A percentile compares a stretch with the other conserved stretches of the same genome.
Evolutionary conservation across 2,797 vertebrate species (phyloP).

Genomic region (Tachyglossus aculeatus): DNA sequence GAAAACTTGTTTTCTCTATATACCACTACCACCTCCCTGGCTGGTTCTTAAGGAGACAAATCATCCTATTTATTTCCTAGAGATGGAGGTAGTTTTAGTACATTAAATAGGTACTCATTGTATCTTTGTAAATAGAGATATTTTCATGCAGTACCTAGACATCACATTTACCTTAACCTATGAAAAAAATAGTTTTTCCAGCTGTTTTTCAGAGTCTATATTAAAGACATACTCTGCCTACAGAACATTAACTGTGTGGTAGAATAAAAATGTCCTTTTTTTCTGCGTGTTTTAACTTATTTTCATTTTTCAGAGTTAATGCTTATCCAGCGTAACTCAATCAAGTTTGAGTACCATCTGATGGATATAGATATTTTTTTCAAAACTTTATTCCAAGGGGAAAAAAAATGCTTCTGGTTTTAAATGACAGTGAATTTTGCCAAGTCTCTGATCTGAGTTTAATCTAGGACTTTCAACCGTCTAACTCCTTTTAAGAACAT

Average conservation of each 20-base stretch:
- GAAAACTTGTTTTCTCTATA: too few species aligned
- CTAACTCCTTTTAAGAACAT: slow-evolving; percentile 31
- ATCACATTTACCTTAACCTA: slow-evolving; percentile 7
- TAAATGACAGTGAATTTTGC: slow-evolving; percentile 49
- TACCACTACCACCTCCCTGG: too few species aligned
- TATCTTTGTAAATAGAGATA: too few species aligned
- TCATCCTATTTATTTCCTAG: too few species aligned
- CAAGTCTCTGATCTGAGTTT: slow-evolving; percentile 49
- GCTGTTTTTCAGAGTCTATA: slow-evolving; percentile 10
- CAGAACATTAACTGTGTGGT: background rate
- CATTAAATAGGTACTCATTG: too few species aligned
- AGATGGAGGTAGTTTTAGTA: too few species aligned
- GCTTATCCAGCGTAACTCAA: slow-evolving; percentile 29
- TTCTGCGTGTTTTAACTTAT: slow-evolving; percentile 32
- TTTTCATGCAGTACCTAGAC: background rate
- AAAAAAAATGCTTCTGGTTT: slow-evolving; percentile 55
- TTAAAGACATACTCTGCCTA: slow-evolving; percentile 35
- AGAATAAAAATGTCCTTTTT: slow-evolving; percentile 39
- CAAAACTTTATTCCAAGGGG: slow-evolving; percentile 39
- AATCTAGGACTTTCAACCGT: background rate
- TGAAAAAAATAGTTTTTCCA: background rate
- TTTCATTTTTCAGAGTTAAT: slow-evolving; percentile 45
- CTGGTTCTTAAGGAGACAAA: too few species aligned
- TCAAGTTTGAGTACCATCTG: slow-evolving; percentile 36
- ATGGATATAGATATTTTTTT: slow-evolving; percentile 48